Evolutionary conservation across 2,888 invertebrate genomes (phyloP).

Genomic region (Carabus problematicus): DNA sequence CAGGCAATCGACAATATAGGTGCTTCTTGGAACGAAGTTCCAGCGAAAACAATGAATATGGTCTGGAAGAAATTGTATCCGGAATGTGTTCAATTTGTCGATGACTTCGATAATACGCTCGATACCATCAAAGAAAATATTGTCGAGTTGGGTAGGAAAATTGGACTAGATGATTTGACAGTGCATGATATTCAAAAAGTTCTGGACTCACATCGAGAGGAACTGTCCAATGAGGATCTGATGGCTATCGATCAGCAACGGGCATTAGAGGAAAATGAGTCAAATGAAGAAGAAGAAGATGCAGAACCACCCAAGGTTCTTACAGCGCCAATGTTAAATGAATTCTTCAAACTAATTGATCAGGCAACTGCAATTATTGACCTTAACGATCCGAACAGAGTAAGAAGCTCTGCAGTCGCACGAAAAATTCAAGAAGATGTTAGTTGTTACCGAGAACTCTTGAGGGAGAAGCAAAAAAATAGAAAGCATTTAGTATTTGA

Average conservation of each 20-base stretch:
- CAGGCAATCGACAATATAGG: conserved; percentile 41
- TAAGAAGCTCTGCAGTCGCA: neutral
- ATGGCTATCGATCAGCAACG: neutral
- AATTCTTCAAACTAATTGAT: neutral
- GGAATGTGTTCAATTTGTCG: neutral
- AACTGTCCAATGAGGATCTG: neutral
- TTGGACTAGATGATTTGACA: neutral
- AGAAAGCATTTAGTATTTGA: no score
- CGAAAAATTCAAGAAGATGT: neutral
- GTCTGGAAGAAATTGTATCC: conserved; percentile 1
- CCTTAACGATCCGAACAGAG: neutral
- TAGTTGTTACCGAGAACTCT: conserved; percentile 3
- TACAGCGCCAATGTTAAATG: neutral
- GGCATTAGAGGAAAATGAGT: neutral
- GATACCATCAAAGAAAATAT: neutral
- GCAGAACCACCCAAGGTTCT: conserved; percentile 2
- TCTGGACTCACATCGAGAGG: neutral
- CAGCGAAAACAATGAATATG: conserved; percentile 10
- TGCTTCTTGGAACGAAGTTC: conserved; percentile 42
- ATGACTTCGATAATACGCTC: neutral
- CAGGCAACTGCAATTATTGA: neutral
- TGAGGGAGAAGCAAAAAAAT: neutral
- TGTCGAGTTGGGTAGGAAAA: neutral
- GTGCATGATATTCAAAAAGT: conserved; percentile 1
- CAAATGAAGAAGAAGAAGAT: conserved; percentile 2